These are phyloP conservation scores for Cephus pygmeus DNA, from an alignment of 2,888 invertebrate genomes.

Conservation along the genomic window DNA sequence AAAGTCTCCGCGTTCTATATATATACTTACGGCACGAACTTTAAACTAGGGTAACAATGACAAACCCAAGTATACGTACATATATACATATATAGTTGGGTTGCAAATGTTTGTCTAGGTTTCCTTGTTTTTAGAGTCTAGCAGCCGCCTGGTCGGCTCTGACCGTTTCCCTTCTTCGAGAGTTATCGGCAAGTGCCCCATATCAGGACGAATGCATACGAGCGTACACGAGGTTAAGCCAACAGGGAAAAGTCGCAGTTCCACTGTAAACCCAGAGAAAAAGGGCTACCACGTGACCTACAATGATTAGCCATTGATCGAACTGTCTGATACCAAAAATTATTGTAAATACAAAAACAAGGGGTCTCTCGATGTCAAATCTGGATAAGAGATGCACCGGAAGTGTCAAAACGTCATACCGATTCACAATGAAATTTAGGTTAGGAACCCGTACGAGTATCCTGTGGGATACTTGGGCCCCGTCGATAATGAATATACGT, in stretches of 20 bases:
- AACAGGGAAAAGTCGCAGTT: not conserved
- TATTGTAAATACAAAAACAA: not conserved
- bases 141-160: not conserved
- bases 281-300: not conserved
- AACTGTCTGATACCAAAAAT: not conserved
- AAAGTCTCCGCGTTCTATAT: conserved; percentile 2
- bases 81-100: not conserved
- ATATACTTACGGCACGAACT: conserved; percentile 14
- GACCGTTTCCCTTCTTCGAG: not conserved
- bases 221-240: not conserved
- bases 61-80: not conserved
- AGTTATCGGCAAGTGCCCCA: not conserved
- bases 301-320: not conserved
- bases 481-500: not conserved
- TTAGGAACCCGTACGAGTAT: not conserved
- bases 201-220: not conserved
- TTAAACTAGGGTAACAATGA: conserved; percentile 18
- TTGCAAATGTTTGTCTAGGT: not conserved
- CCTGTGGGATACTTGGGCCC: not conserved
- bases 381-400: not conserved
- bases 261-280: not conserved
- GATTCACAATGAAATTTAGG: not conserved
- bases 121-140: not conserved
- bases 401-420: not conserved
- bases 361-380: not conserved